Evolutionary conservation across 2,113 vertebrate species (phyloP).

Genomic region (Vanacampus margaritifer): DNA sequence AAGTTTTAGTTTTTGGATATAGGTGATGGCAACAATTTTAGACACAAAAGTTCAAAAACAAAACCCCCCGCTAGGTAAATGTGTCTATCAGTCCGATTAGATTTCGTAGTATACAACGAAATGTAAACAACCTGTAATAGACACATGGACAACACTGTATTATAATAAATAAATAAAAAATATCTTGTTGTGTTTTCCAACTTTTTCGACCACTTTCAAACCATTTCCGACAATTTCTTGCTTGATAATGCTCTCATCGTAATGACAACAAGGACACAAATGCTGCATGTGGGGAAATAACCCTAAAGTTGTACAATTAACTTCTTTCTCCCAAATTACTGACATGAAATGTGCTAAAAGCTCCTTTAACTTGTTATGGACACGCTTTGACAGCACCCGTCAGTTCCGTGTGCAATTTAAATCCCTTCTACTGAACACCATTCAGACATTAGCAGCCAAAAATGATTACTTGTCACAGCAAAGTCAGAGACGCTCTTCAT

Average conservation of each 20-base stretch:
- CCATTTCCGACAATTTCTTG: not conserved
- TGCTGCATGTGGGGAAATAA: not conserved
- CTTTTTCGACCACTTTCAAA: not conserved
- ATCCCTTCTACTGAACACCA: constrained; percentile 26
- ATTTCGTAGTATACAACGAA: too few relatives aligned
- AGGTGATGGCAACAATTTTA: too few relatives aligned
- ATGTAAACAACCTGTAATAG: too few relatives aligned
- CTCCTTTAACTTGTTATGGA: not conserved
- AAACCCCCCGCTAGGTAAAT: too few relatives aligned
- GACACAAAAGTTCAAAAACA: too few relatives aligned
- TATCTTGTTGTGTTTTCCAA: too few relatives aligned
- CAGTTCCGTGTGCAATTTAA: constrained; percentile 30
- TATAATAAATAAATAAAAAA: too few relatives aligned
- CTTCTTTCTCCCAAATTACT: not conserved
- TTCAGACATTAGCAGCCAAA: constrained; percentile 33
- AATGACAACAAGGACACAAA: not conserved
- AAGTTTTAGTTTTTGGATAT: too few relatives aligned
- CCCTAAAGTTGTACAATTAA: not conserved
- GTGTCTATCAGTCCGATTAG: too few relatives aligned
- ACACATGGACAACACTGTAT: too few relatives aligned
- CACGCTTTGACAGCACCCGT: constrained; percentile 28
- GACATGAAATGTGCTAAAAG: not conserved
- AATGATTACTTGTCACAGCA: constrained; percentile 29
- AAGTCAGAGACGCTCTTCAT: constrained; percentile 35
- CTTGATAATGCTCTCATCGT: not conserved